phyloP scores from a whole-genome alignment of 2,888 invertebrate genomes.

The Xestia c-nigrum region DNA sequence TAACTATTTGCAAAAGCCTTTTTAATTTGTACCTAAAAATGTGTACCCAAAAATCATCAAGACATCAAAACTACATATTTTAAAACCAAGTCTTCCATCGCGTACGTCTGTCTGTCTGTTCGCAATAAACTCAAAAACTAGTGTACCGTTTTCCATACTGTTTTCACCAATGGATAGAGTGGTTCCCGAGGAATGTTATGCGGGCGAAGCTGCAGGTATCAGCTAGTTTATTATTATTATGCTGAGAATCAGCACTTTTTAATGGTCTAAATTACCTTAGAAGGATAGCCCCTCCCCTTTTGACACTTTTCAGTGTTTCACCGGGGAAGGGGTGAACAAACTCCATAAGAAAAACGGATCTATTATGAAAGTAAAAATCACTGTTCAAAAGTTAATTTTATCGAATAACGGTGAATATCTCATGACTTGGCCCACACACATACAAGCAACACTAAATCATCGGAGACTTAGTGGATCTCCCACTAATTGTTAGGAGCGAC shows the following conservation, averaged over 20 bases:
- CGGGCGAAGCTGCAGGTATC: no score
- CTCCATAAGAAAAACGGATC: background rate
- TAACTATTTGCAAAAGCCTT: background rate
- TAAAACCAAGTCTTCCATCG: no score
- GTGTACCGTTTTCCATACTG: no score
- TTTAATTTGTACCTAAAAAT: background rate
- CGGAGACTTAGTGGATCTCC: conserved; percentile 69
- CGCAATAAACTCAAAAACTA: no score
- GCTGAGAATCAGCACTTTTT: background rate
- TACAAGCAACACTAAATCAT: conserved; percentile 70
- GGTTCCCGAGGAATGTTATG: no score
- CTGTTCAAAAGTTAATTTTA: background rate
- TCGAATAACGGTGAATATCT: background rate
- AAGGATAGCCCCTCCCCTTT: background rate
- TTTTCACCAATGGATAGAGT: no score
- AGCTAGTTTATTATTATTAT: no score
- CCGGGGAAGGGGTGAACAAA: background rate
- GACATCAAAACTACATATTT: no score
- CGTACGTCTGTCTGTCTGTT: no score
- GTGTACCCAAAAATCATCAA: no score
- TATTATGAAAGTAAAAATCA: background rate
- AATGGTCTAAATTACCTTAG: background rate
- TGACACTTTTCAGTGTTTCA: background rate
- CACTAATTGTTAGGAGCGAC: conserved; percentile 71
- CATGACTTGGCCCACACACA: conserved; percentile 32